Conservation (phyloP, 2,888 invertebrate genomes). For the Cheilosia pagana region DNA sequence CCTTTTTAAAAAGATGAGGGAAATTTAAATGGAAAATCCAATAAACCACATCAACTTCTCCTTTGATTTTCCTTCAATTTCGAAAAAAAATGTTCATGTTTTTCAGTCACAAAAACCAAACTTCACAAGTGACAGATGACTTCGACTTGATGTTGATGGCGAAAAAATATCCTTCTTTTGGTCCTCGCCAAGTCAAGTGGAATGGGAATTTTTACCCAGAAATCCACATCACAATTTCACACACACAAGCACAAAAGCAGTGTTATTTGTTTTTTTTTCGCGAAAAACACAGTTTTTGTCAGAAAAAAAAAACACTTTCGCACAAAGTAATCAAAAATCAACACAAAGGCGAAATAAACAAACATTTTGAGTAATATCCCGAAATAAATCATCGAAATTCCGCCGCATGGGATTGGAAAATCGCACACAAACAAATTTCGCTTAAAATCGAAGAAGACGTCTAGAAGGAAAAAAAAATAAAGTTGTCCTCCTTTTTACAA, state of each 20-base stretch:
- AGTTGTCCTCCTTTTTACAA: constrained; percentile 6
- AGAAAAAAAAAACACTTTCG: constrained; percentile 13
- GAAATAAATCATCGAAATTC: constrained; percentile 71
- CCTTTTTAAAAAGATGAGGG: constrained; percentile 23
- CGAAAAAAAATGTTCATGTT: background rate
- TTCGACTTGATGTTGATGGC: background rate
- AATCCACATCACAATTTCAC: constrained; percentile 3
- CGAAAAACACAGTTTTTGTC: constrained; percentile 33
- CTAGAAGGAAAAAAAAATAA: constrained; percentile 23
- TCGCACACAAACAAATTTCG: constrained; percentile 30
- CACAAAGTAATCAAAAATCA: constrained; percentile 22
- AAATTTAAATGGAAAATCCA: constrained; percentile 38
- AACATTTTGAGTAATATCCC: constrained; percentile 61
- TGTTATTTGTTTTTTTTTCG: constrained; percentile 16
- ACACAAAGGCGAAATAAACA: constrained; percentile 59
- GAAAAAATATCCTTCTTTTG: constrained; percentile 27
- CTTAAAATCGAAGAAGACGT: background rate
- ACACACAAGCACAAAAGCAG: too few relatives aligned
- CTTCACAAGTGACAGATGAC: constrained; percentile 27
- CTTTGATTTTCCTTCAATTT: background rate
- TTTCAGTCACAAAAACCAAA: background rate
- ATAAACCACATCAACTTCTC: constrained; percentile 22
- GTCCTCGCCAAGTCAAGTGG: background rate
- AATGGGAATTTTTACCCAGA: constrained; percentile 11
- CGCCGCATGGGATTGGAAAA: constrained; percentile 64